Base-by-base conservation (phyloP, 1,140 invertebrate species). In the Dinothrombium tinctorium region DNA sequence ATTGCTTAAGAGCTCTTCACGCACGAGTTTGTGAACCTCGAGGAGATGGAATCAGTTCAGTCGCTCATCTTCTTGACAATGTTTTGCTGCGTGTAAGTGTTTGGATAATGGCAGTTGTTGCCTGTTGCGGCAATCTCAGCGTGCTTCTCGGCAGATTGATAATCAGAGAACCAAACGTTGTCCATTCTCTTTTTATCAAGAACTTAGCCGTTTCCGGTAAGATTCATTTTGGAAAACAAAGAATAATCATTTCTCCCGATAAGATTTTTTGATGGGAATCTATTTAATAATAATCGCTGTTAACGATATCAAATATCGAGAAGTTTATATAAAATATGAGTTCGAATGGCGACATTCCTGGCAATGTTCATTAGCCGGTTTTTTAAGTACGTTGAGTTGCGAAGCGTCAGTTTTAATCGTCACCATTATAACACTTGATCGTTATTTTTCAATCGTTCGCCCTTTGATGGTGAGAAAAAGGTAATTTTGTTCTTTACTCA, bases 141-240 rank as follows among this genome's bases (percentile, higher is more conserved):
- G 76, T 80, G 1, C 53, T 80, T 12, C 69, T 68, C 56, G 69
- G 71, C 39, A 61, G 76, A 48, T 65, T 70, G 38, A 59, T 68
- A 1, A 63, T 66, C 11, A 63, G 29, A 21, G 33, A 43, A 5
- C 41, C 33, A 50, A 68, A 72, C 41, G 54, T 75, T 17, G 66
- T 41, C 57, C 68, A 2, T 28, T 62, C 60, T 7, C 52, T 65
- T 40, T 64, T 78, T 24, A 72, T 80, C 37, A 66, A 69, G 37
- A 79, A 79, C 57, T 58, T 80, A 25, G 73, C 76, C 72, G 63
- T 71, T 21, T 71, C 76, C 12, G 77, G n/a, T n/a, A n/a, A n/a
- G n/a, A n/a, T n/a, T n/a, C n/a, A n/a, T n/a, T n/a, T n/a, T n/a
- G n/a, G n/a, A n/a, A n/a, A n/a, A n/a, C n/a, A n/a, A n/a, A n/a